These are phyloP conservation scores for Dufourea novaeangliae DNA, from an alignment of 1,140 invertebrate genomes.

Conservation along the genomic window DNA sequence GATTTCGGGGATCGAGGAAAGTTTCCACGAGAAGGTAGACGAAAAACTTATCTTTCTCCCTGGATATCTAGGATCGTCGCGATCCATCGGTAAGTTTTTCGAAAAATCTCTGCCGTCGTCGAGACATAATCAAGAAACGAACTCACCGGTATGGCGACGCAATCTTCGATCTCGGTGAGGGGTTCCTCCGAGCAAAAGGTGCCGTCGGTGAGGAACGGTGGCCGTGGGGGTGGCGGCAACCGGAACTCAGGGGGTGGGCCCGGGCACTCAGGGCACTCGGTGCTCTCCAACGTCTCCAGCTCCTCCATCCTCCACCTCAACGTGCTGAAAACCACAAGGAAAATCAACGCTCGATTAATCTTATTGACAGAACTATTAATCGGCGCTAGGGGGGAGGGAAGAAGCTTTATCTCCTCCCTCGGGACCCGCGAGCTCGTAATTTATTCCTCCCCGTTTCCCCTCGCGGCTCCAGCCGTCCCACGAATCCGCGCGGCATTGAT, in stretches of 20 bases:
- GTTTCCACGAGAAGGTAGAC: neutral
- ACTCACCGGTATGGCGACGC: slow-evolving; percentile 79
- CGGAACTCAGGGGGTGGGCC: slow-evolving; percentile 80
- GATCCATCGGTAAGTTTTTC: neutral
- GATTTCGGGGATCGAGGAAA: too few species aligned
- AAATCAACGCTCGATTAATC: slow-evolving; percentile 69
- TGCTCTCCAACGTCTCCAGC: slow-evolving; percentile 79
- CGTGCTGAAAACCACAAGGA: slow-evolving; percentile 73
- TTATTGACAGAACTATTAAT: slow-evolving; percentile 63
- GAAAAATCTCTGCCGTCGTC: neutral
- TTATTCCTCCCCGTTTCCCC: slow-evolving; percentile 28
- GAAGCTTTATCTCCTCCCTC: slow-evolving; percentile 16
- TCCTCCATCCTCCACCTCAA: slow-evolving; percentile 80
- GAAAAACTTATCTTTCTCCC: neutral
- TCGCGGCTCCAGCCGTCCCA: neutral
- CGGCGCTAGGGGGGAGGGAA: slow-evolving; percentile 14
- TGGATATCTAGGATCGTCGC: too few species aligned
- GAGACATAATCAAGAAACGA: neutral
- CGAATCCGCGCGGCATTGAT: neutral
- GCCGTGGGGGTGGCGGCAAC: slow-evolving; percentile 79
- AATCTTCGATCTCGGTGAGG: slow-evolving; percentile 79
- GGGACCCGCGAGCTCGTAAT: neutral
- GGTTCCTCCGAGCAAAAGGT: slow-evolving; percentile 79
- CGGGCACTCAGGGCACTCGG: slow-evolving; percentile 79
- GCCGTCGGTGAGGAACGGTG: slow-evolving; percentile 78